Conservation (phyloP, 35 echinoderm and acorn worm species). For the Ptychodera flava region DNA sequence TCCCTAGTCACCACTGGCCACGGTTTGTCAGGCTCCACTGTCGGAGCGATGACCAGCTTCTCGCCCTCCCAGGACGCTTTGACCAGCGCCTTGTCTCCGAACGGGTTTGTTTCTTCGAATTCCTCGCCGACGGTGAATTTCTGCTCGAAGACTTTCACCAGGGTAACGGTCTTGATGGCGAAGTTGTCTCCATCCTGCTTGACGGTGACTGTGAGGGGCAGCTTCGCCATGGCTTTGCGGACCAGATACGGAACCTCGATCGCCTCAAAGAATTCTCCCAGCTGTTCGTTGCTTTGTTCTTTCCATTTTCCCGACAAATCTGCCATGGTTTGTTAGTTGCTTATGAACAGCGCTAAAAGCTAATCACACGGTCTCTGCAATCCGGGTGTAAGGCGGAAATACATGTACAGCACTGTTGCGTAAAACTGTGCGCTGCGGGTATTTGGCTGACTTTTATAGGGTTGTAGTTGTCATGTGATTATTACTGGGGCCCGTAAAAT, state of each 20-base stretch:
- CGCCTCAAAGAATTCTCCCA: constrained; percentile 2
- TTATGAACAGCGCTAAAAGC: no score
- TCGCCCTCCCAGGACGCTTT: background rate
- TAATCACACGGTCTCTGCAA: no score
- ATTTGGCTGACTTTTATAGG: no score
- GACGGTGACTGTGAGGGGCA: constrained; percentile 55
- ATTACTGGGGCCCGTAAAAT: no score
- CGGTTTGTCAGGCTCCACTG: background rate
- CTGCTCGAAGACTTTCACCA: constrained; percentile 15
- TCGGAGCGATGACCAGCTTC: background rate
- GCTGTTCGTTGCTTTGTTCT: constrained; percentile 4
- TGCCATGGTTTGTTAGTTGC: constrained; percentile 7
- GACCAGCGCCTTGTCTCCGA: background rate
- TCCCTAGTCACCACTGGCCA: background rate
- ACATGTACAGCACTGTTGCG: no score
- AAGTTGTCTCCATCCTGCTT: constrained; percentile 59
- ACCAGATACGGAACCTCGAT: background rate
- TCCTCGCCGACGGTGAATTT: constrained; percentile 22
- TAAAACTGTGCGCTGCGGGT: no score
- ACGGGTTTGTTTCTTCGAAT: constrained; percentile 8
- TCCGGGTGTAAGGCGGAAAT: no score
- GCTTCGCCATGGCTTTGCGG: constrained; percentile 10
- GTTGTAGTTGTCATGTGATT: no score
- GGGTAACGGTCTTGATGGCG: constrained; percentile 38
- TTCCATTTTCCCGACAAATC: constrained; percentile 32